Evolutionary conservation across 2,888 invertebrate species (phyloP).

Genomic region (Phaedon cochleariae): DNA sequence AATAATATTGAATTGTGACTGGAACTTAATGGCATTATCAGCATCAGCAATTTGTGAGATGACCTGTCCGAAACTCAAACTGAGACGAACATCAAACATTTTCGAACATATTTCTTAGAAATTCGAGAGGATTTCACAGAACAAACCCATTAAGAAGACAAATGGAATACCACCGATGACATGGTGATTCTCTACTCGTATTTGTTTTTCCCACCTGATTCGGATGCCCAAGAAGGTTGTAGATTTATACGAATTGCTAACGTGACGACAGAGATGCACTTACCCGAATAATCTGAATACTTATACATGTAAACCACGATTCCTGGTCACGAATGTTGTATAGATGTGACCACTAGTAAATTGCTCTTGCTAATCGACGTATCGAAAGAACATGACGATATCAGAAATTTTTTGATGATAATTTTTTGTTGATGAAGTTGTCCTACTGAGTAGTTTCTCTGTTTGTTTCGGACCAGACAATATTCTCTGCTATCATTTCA

Average conservation of each 20-base stretch:
- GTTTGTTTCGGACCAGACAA: too few relatives aligned
- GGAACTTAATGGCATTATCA: too few relatives aligned
- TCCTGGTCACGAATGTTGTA: slow-evolving; percentile 44
- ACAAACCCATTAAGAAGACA: slow-evolving; percentile 25
- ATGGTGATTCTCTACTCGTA: slow-evolving; percentile 29
- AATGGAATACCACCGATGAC: slow-evolving; percentile 17
- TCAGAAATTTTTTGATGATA: too few relatives aligned
- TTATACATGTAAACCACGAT: slow-evolving; percentile 31
- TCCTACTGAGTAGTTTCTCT: too few relatives aligned
- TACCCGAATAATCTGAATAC: slow-evolving; percentile 47
- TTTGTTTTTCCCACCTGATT: slow-evolving; percentile 47
- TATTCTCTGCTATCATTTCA: too few relatives aligned
- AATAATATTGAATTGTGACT: too few relatives aligned
- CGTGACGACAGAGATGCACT: slow-evolving; percentile 41
- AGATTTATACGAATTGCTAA: slow-evolving; percentile 47
- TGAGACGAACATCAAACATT: background rate
- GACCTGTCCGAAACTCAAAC: background rate
- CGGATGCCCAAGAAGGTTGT: slow-evolving; percentile 26
- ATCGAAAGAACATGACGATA: too few relatives aligned
- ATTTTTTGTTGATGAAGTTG: background rate
- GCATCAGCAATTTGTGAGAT: too few relatives aligned
- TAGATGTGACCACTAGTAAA: slow-evolving; percentile 36
- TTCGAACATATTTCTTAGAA: slow-evolving; percentile 28
- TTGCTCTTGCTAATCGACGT: slow-evolving; percentile 12
- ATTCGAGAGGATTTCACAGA: slow-evolving; percentile 22